Evolutionary conservation across 35 echinoderm and acorn worm genomes (phyloP), one percentile per base, ranked within the genome.

Genomic region (Ophiothrix spiculata): DNA sequence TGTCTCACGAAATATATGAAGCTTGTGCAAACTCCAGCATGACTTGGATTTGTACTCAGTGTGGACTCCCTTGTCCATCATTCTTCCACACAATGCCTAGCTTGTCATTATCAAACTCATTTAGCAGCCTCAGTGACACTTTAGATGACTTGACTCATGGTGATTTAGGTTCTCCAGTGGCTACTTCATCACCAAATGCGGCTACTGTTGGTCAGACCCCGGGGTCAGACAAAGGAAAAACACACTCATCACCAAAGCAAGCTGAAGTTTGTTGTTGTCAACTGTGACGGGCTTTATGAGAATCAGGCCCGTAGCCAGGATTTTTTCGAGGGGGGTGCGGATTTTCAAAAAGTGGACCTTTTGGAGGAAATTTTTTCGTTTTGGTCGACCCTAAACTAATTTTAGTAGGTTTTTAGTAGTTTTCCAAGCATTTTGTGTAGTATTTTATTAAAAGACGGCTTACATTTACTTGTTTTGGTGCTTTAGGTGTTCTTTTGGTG

Each of bases 221-320:
- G n/a, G n/a, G n/a, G n/a, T n/a, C n/a, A n/a, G 14, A n/a, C n/a
- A 31, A 19, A 32, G n/a, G 75, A 32, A 29, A 17, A 32, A 13
- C 14, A 28, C 16, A 85, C 40, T 32, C 32, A 11, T 28, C 64
- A 23, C 28, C 33, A 21, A 21, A 85, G 28, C 56, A 64, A 64
- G 32, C 12, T 86, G 8, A 86, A 86, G 76, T 17, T 31, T 29
- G 10, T 86, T 23, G 60, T 86, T 39, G 37, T 86, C n/a, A n/a
- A 86, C 39, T 87, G 86, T 87, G 77, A 87, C 79, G 86, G 86
- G 25, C 86, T 87, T 15, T 79, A 36, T 45, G 77, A n/a, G n/a
- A n/a, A n/a, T n/a, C n/a, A n/a, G n/a, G n/a, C n/a, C n/a, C n/a
- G n/a, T n/a, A n/a, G n/a, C n/a, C n/a, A n/a, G n/a, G n/a, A n/a